Evolutionary conservation across 2,888 invertebrate genomes (phyloP).

Genomic region (Leptopilina syphax): DNA sequence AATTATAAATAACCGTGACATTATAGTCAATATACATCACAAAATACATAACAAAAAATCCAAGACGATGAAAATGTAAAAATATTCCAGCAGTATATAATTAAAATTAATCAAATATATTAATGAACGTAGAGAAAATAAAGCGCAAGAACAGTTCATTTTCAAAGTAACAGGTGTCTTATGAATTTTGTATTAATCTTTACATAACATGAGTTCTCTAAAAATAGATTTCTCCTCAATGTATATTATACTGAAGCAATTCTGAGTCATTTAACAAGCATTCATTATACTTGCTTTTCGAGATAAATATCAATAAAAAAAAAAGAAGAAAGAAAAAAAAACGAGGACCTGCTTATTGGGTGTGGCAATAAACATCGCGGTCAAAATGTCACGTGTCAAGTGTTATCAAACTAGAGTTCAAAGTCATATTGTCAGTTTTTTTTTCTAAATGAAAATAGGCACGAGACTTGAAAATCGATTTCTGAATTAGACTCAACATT

Average conservation of each 20-base stretch:
- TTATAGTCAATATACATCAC: too few relatives aligned
- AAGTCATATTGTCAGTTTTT: constrained; percentile 8
- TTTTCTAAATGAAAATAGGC: constrained; percentile 12
- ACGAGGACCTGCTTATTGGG: constrained; percentile 15
- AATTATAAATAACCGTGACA: too few relatives aligned
- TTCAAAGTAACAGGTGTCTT: constrained; percentile 10
- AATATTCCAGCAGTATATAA: too few relatives aligned
- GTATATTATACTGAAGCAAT: not conserved
- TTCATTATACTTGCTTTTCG: constrained; percentile 13
- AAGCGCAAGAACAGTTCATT: not conserved
- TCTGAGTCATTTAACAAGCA: constrained; percentile 18
- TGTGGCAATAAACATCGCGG: constrained; percentile 18
- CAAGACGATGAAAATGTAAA: too few relatives aligned
- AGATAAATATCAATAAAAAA: constrained; percentile 37
- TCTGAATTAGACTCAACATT: constrained; percentile 8
- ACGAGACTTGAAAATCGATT: constrained; percentile 29
- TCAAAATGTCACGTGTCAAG: constrained; percentile 27
- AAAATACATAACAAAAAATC: too few relatives aligned
- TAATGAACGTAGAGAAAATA: too few relatives aligned
- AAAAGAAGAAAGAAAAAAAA: not conserved
- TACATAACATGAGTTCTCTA: not conserved
- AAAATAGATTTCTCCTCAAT: not conserved
- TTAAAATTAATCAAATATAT: too few relatives aligned
- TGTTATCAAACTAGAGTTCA: constrained; percentile 12
- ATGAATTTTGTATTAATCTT: constrained; percentile 17